phyloP scores from a whole-genome alignment of 1,140 invertebrate genomes.

The Notospermus geniculatus region DNA sequence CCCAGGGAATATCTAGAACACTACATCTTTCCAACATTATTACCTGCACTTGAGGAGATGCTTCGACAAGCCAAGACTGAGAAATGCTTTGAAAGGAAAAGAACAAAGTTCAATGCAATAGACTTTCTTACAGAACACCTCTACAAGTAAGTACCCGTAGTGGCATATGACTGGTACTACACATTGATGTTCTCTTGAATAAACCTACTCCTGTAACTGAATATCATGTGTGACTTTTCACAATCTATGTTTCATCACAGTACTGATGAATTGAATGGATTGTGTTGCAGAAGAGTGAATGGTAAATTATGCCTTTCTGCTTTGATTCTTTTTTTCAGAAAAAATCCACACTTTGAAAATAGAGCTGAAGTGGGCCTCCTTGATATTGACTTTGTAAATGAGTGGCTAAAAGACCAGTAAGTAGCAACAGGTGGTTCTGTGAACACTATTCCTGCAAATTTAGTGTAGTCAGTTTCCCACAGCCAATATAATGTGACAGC shows the following conservation, averaged over 20 bases:
- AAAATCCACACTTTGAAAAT: slow-evolving; percentile 33
- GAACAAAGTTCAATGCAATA: slow-evolving; percentile 52
- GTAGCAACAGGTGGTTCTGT: too few species aligned
- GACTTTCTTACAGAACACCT: slow-evolving; percentile 52
- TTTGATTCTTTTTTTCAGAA: slow-evolving; percentile 29
- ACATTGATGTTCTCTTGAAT: too few species aligned
- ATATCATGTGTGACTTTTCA: too few species aligned
- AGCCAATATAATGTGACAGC: too few species aligned
- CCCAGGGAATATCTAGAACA: slow-evolving; percentile 52
- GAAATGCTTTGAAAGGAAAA: slow-evolving; percentile 56
- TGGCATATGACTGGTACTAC: too few species aligned
- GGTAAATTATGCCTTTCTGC: too few species aligned
- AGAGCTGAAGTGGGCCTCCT: slow-evolving; percentile 34
- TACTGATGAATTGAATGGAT: too few species aligned
- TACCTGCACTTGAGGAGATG: slow-evolving; percentile 53
- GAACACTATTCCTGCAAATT: too few species aligned
- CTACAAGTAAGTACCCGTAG: slow-evolving; percentile 47
- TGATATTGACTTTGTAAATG: slow-evolving; percentile 54
- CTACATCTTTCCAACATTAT: slow-evolving; percentile 51
- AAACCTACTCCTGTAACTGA: too few species aligned
- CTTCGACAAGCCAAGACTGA: slow-evolving; percentile 51
- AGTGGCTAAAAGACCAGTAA: slow-evolving; percentile 52
- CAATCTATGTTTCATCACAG: too few species aligned
- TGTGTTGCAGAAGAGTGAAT: too few species aligned
- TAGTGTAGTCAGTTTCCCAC: too few species aligned